Base-by-base conservation (phyloP, 2,888 invertebrate genomes). In the Lamellibrachia columna region DNA sequence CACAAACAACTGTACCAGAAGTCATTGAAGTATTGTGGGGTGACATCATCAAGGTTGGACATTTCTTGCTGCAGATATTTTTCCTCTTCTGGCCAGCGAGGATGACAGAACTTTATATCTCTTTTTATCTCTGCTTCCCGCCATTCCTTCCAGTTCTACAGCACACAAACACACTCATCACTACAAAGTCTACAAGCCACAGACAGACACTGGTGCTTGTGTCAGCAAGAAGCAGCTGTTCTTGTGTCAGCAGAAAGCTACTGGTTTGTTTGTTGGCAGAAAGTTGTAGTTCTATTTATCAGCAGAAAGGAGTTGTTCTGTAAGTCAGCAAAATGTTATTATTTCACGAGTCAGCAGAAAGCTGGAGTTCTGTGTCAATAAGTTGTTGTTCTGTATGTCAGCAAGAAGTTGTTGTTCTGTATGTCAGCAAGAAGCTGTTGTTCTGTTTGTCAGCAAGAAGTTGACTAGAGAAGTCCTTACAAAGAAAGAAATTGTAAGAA, bases 1-100 rank as follows among this genome's bases (percentile, higher is more conserved):
- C 15, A 75, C 75, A 75, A 75, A 9, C 55, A 55, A 55, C 75
- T n/a, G 6, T 92, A 96, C 96, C 96, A 96, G 92, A 93, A 94
- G 93, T 96, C 96, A 91, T 93, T 95, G 93, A 96, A 96, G 93
- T 96, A 96, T 92, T 95, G 95, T 22, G 96, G 95, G 52, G 94
- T 93, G 11, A 94, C 93, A 3, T 95, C 94, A n/a, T 95, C 94
- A 60, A 96, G 91, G 11, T 93, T 94, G 8, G 94, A 93, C 22
- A 94, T 93, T 93, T 96, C 96, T 58, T 94, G 92, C 52, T 93
- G 91, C 40, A 96, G 94, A 93, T 95, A 96, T 9, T 93, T 93
- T 92, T 94, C 93, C 93, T 96, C 96, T 92, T 96, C 96, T 8
- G 96, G 96, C 96, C 96, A 96, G 53, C 95, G 93, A 91, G 96